Conservation (phyloP, 2,797 vertebrate genomes). For the Neomorphus geoffroyi region DNA sequence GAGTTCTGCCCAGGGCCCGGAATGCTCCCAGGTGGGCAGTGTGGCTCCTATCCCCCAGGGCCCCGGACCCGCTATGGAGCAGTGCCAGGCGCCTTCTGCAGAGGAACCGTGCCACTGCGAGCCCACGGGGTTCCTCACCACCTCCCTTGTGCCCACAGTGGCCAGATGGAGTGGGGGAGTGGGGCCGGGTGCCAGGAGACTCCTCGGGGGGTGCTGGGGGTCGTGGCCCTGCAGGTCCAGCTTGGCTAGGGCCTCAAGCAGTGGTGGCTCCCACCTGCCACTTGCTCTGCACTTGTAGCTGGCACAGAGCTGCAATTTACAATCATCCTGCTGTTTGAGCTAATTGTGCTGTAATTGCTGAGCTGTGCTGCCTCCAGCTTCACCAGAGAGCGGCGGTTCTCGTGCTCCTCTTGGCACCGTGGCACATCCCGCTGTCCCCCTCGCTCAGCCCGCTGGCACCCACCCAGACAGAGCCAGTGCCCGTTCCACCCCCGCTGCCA, state of each 20-base stretch:
- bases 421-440: background rate
- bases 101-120: fast-evolving
- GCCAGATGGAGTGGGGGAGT: fast-evolving
- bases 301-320: conserved; percentile 59
- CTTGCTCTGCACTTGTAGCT: background rate
- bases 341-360: conserved; percentile 68
- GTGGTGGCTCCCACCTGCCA: background rate
- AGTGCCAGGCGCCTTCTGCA: background rate
- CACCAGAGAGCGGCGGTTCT: background rate
- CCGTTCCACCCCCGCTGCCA: background rate
- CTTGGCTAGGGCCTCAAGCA: background rate
- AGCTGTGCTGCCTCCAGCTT: conserved; percentile 47
- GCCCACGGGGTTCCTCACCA: background rate
- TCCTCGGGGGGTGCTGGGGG: background rate
- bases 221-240: background rate
- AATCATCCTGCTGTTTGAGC: conserved; percentile 65
- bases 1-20: background rate
- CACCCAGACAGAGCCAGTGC: background rate
- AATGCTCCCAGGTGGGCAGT: background rate
- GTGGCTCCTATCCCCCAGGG: background rate
- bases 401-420: background rate
- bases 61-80: fast-evolving
- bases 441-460: background rate
- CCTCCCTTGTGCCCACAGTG: background rate
- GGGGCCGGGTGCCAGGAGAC: background rate